phyloP scores from a whole-genome alignment of 1,140 invertebrate genomes.

The Tribolium madens region DNA sequence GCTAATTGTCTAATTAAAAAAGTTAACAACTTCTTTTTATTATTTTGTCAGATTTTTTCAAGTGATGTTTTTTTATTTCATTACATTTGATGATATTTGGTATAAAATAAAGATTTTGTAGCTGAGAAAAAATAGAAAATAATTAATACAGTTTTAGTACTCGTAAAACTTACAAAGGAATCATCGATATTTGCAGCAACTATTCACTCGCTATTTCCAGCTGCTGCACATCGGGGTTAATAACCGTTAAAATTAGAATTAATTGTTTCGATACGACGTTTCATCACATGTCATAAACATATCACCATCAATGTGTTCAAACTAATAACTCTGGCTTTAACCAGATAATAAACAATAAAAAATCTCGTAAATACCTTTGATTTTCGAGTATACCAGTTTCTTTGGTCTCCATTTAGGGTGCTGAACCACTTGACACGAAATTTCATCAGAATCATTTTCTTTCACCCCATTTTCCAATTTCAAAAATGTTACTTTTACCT shows the following conservation, averaged over 20 bases:
- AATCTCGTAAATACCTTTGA: constrained; percentile 51
- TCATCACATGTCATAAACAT: neutral
- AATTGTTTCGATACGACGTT: constrained; percentile 1
- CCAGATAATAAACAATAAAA: neutral
- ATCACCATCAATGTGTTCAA: neutral
- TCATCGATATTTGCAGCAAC: constrained; percentile 16
- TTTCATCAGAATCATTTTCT: constrained; percentile 26
- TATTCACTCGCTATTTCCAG: constrained; percentile 11
- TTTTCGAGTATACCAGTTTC: constrained; percentile 50
- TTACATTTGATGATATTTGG: too few species aligned
- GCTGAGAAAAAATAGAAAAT: too few species aligned
- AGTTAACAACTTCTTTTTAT: too few species aligned
- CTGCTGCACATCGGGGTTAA: constrained; percentile 23
- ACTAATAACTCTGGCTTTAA: neutral
- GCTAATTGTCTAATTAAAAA: too few species aligned
- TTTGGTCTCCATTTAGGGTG: constrained; percentile 55
- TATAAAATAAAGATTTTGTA: too few species aligned
- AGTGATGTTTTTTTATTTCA: too few species aligned
- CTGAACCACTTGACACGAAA: constrained; percentile 55
- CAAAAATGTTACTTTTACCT: constrained; percentile 55
- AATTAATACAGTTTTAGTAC: too few species aligned
- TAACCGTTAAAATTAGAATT: constrained; percentile 41
- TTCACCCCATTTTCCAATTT: constrained; percentile 47
- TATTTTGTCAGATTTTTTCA: too few species aligned
- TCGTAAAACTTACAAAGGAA: neutral